Evolutionary conservation across 2,888 invertebrate genomes (phyloP), one percentile per base, ranked within the genome.

Genomic region (Hypomecis atomaria): DNA sequence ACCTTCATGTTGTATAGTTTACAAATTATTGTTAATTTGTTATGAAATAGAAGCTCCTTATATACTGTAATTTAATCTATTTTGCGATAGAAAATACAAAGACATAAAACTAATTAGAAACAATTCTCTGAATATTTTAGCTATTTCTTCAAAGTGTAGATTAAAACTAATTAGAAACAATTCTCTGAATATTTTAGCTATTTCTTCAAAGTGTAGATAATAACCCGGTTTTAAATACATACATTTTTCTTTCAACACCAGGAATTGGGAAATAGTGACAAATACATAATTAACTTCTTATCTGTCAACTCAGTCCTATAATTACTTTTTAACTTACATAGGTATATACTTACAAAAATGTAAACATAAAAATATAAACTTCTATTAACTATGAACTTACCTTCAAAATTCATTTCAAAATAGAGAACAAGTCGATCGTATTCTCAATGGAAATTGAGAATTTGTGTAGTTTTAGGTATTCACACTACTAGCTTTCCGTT

Each of bases 211-310:
- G 5, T 38, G 13, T 42, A 23, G 23, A 23, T 23, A 23, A 23
- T 23, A 23, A 23, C 23, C 62, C 52, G 47, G 84, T 87, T 9
- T 50, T 5, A 44, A 38, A 34, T 38, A 52, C 23, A 23, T 23
- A 23, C 0, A 37, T 38, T 49, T 49, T 10, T 9, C 10, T 40
- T 52, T 52, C 37, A 50, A 50, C 8, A 37, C 5, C 11, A 8
- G 11, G 8, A 37, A 49, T 36, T 49, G 37, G 49, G 11, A 50
- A 50, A 50, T 13, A 5, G 11, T 23, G 23, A 23, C 6, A 50
- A 50, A 13, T 50, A 23, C 23, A 23, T 23, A 23, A 23, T 2
- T 23, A 23, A 23, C 23, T 23, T 23, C 23, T 23, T 23, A 23
- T 23, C 23, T 23, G 3, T 23, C 23, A 3, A 3, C 23, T 23